Evolutionary conservation across 2,888 invertebrate genomes (phyloP), one percentile per base, ranked within the genome.

Genomic region (Ashinkailepas kermadecensis): DNA sequence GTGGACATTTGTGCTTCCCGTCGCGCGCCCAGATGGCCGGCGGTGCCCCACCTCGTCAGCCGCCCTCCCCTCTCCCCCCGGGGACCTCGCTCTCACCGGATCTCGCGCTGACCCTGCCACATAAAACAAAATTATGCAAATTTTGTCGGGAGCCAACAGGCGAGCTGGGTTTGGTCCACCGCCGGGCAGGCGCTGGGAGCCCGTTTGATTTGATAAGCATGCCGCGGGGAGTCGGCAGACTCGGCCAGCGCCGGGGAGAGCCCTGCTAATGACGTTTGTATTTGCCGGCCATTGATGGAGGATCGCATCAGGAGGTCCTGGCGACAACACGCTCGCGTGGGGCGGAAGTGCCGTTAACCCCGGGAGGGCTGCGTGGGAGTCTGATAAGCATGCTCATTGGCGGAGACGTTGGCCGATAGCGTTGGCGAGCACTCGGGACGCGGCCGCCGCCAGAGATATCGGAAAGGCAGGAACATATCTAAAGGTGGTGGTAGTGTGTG

Each of bases 121-220:
- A 56, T 74, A 74, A 74, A 74, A 74, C 74, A 74, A 54, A 74
- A 74, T 74, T 74, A 74, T 74, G 74, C 21, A 74, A 21, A 74
- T 74, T 74, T 21, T n/a, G 10, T 9, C 65, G 23, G 23, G 39
- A 39, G 39, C 39, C 39, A 39, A 39, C 39, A 39, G 39, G 39
- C 39, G 39, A 39, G 39, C 39, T 39, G 39, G 39, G 39, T 39
- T 39, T 39, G 39, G 64, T 10, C n/a, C n/a, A 4, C 1, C 62
- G 62, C 8, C 11, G 62, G 62, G 62, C 18, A 0, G 18, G 62
- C 18, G n/a, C n/a, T 12, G 74, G 21, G 13, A 9, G 39, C 74
- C 56, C 56, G 56, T 18, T n/a, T 74, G 74, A 74, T 74, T 74
- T 56, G 74, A 56, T 56, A 74, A 15, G 7, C 7, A 9, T 21